Base-by-base conservation (phyloP, 2,797 vertebrate genomes). In the Borostomias antarcticus region DNA sequence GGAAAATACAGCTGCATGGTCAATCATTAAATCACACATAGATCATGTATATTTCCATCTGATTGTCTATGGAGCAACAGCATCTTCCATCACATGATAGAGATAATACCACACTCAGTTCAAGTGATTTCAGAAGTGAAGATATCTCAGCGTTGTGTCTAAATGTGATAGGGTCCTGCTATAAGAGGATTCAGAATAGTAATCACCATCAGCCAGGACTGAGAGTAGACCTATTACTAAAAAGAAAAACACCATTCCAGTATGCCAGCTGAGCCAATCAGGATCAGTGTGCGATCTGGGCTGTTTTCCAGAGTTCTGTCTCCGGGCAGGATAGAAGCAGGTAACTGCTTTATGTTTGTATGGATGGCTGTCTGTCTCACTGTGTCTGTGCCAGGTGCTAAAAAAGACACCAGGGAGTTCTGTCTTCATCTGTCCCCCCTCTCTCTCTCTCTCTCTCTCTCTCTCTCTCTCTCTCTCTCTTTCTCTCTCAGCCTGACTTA, bases 1-100 rank as follows among this genome's bases (percentile, higher is more conserved):
- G 61, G 84, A 76, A 84, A 87, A 86, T 82, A 73, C 66, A 85
- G 82, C 86, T 48, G 25, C 79, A 73, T 71, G 76, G 69, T n/a
- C n/a, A n/a, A 17, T 4, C 15, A 43, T 43, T 77, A 76, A 81
- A 83, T 76, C 70, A 30, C 50, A 73, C 61, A 48, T 17, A 43
- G 13, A 43, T 43, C 40, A 43, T 43, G 40, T 43, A 43, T 17
- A 43, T 11, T 43, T 37, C 2, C 35, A 37, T 37, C 35, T 37
- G 10, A 43, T 17, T 17, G 40, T 43, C 40, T 17, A 13, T 43
- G 40, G n/a, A 17, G n/a, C n/a, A n/a, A n/a, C n/a, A n/a, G n/a
- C n/a, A n/a, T n/a, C n/a, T n/a, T n/a, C n/a, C n/a, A n/a, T n/a
- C n/a, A n/a, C n/a, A n/a, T n/a, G n/a, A n/a, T n/a, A n/a, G n/a